phyloP scores from a whole-genome alignment of 2,113 vertebrate genomes.

The rabbit (Oryctolagus cuniculus) region mOryCun1.1 NC_091438.1:42262501-42263000 shows the following conservation, averaged over 20 bases:
- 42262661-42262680: background rate
- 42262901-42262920: background rate
- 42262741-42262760: slow-evolving; percentile 74
- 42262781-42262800: slow-evolving; percentile 57
- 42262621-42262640: slow-evolving; percentile 13
- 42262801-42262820: slow-evolving; percentile 49
- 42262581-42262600: background rate
- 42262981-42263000: background rate
- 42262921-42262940: too few species aligned
- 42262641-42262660: background rate
- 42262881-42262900: background rate
- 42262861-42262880: background rate
- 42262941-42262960: background rate
- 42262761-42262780: background rate
- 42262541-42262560: background rate
- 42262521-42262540: background rate
- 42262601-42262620: background rate
- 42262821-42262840: background rate
- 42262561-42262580: background rate
- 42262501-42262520: accelerated
- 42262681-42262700: background rate
- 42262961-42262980: background rate
- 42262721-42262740: slow-evolving; percentile 75
- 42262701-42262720: slow-evolving; percentile 76
- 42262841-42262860: background rate